A percentile compares a stretch with the other conserved stretches of the same genome.
These are phyloP conservation scores for Brenthis daphne DNA, from an alignment of 2,888 invertebrate genomes.

Conservation along the genomic window DNA sequence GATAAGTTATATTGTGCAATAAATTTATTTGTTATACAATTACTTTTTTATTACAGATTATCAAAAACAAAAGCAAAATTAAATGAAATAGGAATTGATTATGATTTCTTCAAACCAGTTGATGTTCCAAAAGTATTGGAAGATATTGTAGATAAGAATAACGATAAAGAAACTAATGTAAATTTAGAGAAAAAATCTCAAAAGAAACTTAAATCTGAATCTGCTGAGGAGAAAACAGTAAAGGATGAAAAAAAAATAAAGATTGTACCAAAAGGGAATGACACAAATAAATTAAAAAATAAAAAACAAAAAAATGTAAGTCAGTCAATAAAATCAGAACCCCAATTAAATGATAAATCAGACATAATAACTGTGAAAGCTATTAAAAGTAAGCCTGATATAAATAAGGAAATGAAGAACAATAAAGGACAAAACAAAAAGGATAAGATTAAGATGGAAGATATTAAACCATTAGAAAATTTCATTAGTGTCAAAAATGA, in stretches of 20 bases:
- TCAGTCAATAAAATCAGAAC: conserved; percentile 34
- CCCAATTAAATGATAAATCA: conserved; percentile 16
- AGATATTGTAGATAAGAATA: conserved; percentile 39
- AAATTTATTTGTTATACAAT: neutral
- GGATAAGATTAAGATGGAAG: conserved; percentile 52
- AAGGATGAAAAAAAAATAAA: conserved; percentile 33
- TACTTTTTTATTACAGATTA: conserved; percentile 56
- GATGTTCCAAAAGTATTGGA: conserved; percentile 67
- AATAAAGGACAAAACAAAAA: conserved; percentile 50
- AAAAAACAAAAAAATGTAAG: conserved; percentile 29
- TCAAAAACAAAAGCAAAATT: conserved; percentile 73
- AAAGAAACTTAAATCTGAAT: conserved; percentile 39
- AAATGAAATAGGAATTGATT: conserved; percentile 75
- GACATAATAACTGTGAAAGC: conserved; percentile 13
- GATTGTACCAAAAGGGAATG: conserved; percentile 30
- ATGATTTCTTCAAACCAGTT: conserved; percentile 76
- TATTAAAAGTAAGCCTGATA: conserved; percentile 16
- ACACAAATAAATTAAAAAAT: conserved; percentile 19
- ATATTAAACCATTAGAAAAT: conserved; percentile 55
- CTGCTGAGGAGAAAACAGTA: conserved; percentile 32
- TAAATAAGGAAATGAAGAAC: conserved; percentile 49
- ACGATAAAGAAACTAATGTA: conserved; percentile 23
- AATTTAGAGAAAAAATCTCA: conserved; percentile 37
- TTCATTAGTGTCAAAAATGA: conserved; percentile 57
- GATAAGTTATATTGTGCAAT: neutral